phyloP scores from a whole-genome alignment of 1,140 invertebrate species.

The Wasmannia auropunctata region DNA sequence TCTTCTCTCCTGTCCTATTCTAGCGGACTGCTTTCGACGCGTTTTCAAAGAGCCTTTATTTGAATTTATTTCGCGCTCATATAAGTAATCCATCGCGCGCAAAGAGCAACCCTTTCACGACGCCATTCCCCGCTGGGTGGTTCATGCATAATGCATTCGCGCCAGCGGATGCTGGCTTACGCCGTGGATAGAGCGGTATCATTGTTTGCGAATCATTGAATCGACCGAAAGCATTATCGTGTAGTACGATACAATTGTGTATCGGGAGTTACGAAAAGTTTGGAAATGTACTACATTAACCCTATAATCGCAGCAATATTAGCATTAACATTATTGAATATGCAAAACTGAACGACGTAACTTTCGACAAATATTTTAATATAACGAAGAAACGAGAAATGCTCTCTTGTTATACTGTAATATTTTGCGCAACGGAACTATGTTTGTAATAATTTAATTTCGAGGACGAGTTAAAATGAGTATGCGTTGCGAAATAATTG shows the following conservation, averaged over 20 bases:
- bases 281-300: background rate
- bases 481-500: background rate
- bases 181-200: slow-evolving; percentile 76
- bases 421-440: background rate
- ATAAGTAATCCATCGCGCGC: slow-evolving; percentile 59
- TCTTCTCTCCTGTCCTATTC: background rate
- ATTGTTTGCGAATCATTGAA: slow-evolving; percentile 82
- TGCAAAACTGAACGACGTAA: background rate
- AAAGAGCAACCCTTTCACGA: slow-evolving; percentile 59
- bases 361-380: background rate
- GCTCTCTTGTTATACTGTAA: background rate
- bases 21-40: background rate
- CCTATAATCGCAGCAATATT: too few relatives aligned
- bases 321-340: background rate
- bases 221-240: slow-evolving; percentile 76
- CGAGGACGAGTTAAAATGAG: background rate
- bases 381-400: background rate
- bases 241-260: slow-evolving; percentile 51
- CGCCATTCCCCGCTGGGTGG: slow-evolving; percentile 46
- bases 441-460: background rate
- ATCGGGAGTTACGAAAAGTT: slow-evolving; percentile 54
- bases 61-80: slow-evolving; percentile 53
- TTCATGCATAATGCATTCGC: slow-evolving; percentile 79
- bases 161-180: slow-evolving; percentile 44
- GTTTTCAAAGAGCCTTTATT: slow-evolving; percentile 43